Evolutionary conservation across 1,140 invertebrate species (phyloP).

Genomic region (Zaprionus tsacasi): DNA sequence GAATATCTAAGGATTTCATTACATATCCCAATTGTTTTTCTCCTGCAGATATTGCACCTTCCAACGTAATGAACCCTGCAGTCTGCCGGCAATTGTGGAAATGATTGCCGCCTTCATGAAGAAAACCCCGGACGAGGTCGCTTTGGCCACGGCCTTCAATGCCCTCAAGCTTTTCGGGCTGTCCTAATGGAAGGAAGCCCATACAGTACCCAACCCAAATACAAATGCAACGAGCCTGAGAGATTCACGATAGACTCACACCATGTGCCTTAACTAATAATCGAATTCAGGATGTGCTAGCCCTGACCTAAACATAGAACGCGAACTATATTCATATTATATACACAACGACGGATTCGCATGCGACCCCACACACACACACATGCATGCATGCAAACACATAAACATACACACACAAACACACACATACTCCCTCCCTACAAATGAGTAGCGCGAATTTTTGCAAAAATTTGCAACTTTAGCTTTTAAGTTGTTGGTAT

Average conservation of each 20-base stretch:
- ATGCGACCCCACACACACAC: slow-evolving; percentile 59
- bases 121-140: slow-evolving; percentile 94
- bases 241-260: slow-evolving; percentile 72
- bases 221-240: slow-evolving; percentile 65
- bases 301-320: slow-evolving; percentile 50
- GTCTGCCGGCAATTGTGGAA: slow-evolving; percentile 95
- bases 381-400: slow-evolving; percentile 46
- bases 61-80: slow-evolving; percentile 98
- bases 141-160: slow-evolving; percentile 96
- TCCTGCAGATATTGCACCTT: slow-evolving; percentile 93
- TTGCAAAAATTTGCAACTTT: slow-evolving; percentile 58
- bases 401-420: slow-evolving; percentile 43
- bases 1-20: not conserved
- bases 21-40: not conserved
- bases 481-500: slow-evolving; percentile 72
- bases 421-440: slow-evolving; percentile 43
- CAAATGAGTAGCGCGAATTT: slow-evolving; percentile 52
- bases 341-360: slow-evolving; percentile 62
- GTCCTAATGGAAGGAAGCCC: slow-evolving; percentile 85
- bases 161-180: slow-evolving; percentile 96
- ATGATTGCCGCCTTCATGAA: slow-evolving; percentile 96
- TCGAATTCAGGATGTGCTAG: slow-evolving; percentile 69
- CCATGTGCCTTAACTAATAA: slow-evolving; percentile 75
- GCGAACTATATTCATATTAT: slow-evolving; percentile 23
- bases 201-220: slow-evolving; percentile 9